A percentile compares a stretch with the other conserved stretches of the same genome.
phyloP scores from a whole-genome alignment of 2,888 invertebrate species.

The Tigriopus californicus region DNA sequence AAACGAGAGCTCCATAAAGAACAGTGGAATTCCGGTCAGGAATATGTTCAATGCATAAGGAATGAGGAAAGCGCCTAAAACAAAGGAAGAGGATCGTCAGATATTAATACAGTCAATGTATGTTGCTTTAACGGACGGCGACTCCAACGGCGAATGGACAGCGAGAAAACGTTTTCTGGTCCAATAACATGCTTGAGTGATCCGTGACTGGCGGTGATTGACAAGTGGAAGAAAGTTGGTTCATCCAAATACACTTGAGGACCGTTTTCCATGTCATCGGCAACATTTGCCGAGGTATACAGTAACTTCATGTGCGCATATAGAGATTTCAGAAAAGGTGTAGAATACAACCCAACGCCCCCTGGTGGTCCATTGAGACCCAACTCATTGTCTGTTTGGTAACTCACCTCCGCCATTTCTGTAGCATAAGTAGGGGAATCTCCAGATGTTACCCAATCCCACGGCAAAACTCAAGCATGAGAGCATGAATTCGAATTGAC shows the following conservation, averaged over 20 bases:
- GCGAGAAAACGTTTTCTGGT: no score
- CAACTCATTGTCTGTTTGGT: constrained; percentile 20
- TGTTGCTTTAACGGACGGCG: no score
- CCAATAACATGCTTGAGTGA: no score
- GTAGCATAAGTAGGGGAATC: constrained; percentile 43
- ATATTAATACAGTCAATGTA: neutral
- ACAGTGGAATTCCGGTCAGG: constrained; percentile 29
- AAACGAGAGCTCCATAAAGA: constrained; percentile 30
- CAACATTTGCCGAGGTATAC: no score
- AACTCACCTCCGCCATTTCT: constrained; percentile 40
- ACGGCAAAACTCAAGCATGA: constrained; percentile 43
- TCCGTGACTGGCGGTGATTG: no score
- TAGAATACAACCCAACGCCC: constrained; percentile 3
- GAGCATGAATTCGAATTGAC: constrained; percentile 42
- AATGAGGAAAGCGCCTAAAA: constrained; percentile 29
- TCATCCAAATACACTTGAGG: no score
- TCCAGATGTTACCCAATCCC: constrained; percentile 42
- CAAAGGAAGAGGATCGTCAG: no score
- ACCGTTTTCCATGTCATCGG: no score
- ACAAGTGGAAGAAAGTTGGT: neutral
- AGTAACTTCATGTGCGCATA: no score
- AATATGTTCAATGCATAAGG: constrained; percentile 30
- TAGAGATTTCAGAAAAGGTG: no score
- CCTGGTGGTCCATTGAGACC: neutral
- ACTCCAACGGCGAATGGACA: no score